Conservation (phyloP, 1,140 invertebrate genomes). For the Drosophila leontia region DNA sequence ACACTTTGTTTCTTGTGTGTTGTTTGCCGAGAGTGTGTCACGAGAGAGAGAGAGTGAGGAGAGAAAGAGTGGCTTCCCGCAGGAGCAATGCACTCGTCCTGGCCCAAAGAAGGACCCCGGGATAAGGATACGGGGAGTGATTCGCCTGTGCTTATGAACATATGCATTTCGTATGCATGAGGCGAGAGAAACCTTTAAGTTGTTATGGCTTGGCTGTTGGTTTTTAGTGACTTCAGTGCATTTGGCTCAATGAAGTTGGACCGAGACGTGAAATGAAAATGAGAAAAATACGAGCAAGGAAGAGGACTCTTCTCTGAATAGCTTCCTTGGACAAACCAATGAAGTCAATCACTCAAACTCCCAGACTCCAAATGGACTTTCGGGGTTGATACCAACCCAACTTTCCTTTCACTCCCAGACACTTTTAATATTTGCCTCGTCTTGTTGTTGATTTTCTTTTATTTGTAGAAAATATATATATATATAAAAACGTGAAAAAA, state of each 20-base stretch:
- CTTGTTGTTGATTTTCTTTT: conserved; percentile 67
- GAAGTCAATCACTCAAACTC: conserved; percentile 79
- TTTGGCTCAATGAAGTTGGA: conserved; percentile 73
- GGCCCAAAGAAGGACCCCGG: conserved; percentile 46
- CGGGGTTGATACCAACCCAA: conserved; percentile 52
- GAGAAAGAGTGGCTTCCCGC: conserved; percentile 50
- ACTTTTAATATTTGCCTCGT: conserved; percentile 78
- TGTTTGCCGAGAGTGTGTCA: conserved; percentile 71
- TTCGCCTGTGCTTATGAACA: conserved; percentile 31
- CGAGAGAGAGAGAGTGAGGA: conserved; percentile 28
- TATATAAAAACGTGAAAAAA: conserved; percentile 38
- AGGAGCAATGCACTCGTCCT: conserved; percentile 76
- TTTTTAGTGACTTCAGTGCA: conserved; percentile 65
- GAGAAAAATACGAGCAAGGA: conserved; percentile 26
- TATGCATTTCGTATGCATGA: conserved; percentile 72
- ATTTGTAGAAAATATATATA: conserved; percentile 23
- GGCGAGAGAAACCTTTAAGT: conserved; percentile 75
- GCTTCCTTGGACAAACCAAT: conserved; percentile 35
- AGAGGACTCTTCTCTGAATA: neutral
- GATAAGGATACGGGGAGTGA: conserved; percentile 33
- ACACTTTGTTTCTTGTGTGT: conserved; percentile 19
- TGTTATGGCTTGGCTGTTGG: conserved; percentile 33
- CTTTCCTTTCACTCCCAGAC: conserved; percentile 65
- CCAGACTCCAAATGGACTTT: conserved; percentile 45
- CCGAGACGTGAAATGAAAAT: conserved; percentile 60